Base-by-base conservation (phyloP, 2,888 invertebrate species). In the Marronus borbonicus region DNA sequence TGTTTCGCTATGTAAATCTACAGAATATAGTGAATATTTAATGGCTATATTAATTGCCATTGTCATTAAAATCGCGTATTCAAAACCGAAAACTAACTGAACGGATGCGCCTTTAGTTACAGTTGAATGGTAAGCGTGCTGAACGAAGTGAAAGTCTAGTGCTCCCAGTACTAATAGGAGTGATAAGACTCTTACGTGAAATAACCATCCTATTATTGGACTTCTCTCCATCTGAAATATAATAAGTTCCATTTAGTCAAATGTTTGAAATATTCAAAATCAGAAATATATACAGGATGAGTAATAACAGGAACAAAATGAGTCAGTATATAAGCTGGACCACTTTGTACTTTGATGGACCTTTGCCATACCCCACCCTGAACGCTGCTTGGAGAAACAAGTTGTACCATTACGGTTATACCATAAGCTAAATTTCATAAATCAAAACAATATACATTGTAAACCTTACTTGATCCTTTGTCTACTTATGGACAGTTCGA, bases 51-150 rank as follows among this genome's bases (percentile, higher is more conserved):
- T 98, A 76, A 96, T 90, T 49, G 98, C 95, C 87, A 97, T 95
- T 4, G 98, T 98, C 78, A 98, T 90, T 72, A 99, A 90, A 87
- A 99, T 97, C 80, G 98, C 98, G 90, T 99, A 99, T 90, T 99
- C 99, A 90, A 99, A 99, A 74, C 99, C 99, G 91, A 99, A 99
- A 5, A 99, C 99, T 80, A 99, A 91, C 89, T 99, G 99, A 0
- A 98, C 98, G 0, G 98, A 97, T 5, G 99, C 97, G 60, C 99
- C 99, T 87, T 97, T 97, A 0, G 94, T 91, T 39, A 98, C 90
- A 3, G 98, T 98, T 79, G 96, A 96, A 86, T 95, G 94, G 88
- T 98, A 99, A 1, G 97, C 99, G 88, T 97, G 96, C 85, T 94
- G 93, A 5, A 99, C 95, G 90, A 99, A 97, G 85, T 94, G 93